Conservation (phyloP, 2,888 invertebrate species). For the Caenorhabditis panamensis region DNA sequence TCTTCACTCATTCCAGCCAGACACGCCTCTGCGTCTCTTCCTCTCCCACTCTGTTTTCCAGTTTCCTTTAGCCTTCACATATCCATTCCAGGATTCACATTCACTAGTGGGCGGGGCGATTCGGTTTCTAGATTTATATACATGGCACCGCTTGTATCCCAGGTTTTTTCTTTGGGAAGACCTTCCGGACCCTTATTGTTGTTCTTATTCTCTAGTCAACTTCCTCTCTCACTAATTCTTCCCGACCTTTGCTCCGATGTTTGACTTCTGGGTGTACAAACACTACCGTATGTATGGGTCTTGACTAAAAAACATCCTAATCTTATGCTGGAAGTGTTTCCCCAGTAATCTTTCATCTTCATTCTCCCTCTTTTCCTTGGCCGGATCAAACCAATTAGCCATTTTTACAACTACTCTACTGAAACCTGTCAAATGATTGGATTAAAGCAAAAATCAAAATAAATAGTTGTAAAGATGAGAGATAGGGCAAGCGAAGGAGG, state of each 20-base stretch:
- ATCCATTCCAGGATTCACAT: constrained; percentile 50
- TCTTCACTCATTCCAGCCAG: constrained; percentile 51
- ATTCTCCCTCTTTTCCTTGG: background rate
- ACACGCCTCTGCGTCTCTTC: constrained; percentile 36
- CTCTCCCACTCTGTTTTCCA: constrained; percentile 32
- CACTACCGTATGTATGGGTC: constrained; percentile 11
- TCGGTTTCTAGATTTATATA: constrained; percentile 52
- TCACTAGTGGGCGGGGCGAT: constrained; percentile 37
- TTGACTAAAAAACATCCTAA: background rate
- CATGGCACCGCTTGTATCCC: constrained; percentile 33
- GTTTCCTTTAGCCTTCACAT: constrained; percentile 40
- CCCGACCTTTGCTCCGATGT: constrained; percentile 9
- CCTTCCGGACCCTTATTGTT: constrained; percentile 16
- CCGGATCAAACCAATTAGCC: constrained; percentile 8
- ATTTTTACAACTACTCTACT: constrained; percentile 28
- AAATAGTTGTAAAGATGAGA: background rate
- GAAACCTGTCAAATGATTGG: constrained; percentile 41
- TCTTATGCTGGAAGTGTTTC: background rate
- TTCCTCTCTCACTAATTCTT: background rate
- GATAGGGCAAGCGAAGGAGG: background rate
- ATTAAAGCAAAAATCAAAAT: constrained; percentile 34
- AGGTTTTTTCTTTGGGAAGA: constrained; percentile 3
- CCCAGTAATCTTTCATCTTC: background rate
- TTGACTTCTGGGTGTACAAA: background rate
- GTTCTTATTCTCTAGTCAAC: background rate